Base-by-base conservation (phyloP, 2,113 vertebrate species). In the Thamnophis sirtalis region DNA sequence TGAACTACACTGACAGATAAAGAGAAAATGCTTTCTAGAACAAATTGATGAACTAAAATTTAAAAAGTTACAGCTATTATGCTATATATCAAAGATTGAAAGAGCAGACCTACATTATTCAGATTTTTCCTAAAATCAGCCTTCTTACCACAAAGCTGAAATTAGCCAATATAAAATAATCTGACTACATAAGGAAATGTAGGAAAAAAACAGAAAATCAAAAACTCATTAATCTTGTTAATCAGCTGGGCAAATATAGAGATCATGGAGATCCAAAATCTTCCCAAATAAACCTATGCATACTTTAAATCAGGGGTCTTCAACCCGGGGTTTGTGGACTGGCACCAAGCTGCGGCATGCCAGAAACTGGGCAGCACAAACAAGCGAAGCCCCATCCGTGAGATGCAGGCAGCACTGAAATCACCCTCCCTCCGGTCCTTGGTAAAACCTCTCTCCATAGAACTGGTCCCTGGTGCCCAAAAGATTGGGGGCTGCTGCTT, bases 281-380 rank as follows among this genome's bases (percentile, higher is more conserved):
- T 58, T 56, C 87, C 33, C 19, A 56, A 1, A 51, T 63, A 88
- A 60, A 88, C 4, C n/a, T n/a, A 55, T 28, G 2, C 24, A 49
- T 11, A 38, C 7, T 17, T 89, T 63, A 89, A 48, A n/a, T 13
- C 9, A 48, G 58, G 24, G 58, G 22, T 58, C 9, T 3, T 24
- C 58, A 60, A 60, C 1, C 24, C 8, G 0, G 5, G 6, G 21
- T 56, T 21, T 1, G 6, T 2, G 55, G 55, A 56, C 9, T 3
- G 3, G 58, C 0, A 5, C 24, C 24, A 1, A 8, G 56, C 56
- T 0, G 8, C 9, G 1, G 6, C 3, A 58, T 24, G 56, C 22
- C 56, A 58, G 21, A 24, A 58, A 58, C 22, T 1, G 7, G 56
- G 56, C 22, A 7, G 21, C 0, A 0, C 6, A 60, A 60, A 60